phyloP scores from a whole-genome alignment of 2,113 vertebrate genomes.

The Dicentrarchus labrax region DNA sequence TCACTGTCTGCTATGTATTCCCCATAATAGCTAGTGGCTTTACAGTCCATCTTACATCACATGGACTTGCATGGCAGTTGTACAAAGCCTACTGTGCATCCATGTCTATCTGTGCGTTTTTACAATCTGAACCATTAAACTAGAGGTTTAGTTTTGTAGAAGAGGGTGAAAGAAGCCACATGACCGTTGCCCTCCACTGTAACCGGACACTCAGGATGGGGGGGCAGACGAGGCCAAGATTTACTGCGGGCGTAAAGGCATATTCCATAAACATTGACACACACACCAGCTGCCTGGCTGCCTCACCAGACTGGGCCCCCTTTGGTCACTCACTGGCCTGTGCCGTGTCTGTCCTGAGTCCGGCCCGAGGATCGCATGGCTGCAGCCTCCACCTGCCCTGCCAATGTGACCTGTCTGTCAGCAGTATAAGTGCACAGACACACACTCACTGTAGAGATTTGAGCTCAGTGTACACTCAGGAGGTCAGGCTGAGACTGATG shows the following conservation, averaged over 20 bases:
- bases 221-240: conserved; percentile 76
- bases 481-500: conserved; percentile 44
- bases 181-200: conserved; percentile 67
- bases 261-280: conserved; percentile 88
- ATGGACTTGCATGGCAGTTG: not conserved
- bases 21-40: not conserved
- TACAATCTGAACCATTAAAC: conserved; percentile 12
- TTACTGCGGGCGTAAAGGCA: conserved; percentile 82
- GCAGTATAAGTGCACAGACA: conserved; percentile 39
- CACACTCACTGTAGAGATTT: conserved; percentile 43
- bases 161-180: conserved; percentile 38
- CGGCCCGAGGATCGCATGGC: conserved; percentile 72
- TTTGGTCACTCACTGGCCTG: conserved; percentile 60
- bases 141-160: conserved; percentile 2
- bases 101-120: conserved; percentile 3
- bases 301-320: conserved; percentile 47
- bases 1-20: not conserved
- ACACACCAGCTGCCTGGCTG: conserved; percentile 80
- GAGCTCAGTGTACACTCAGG: conserved; percentile 35
- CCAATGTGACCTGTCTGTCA: conserved; percentile 83
- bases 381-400: conserved; percentile 78
- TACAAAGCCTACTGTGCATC: not conserved
- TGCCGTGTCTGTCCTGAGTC: conserved; percentile 63
- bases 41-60: not conserved
- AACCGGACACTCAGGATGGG: conserved; percentile 59